Base-by-base conservation (phyloP, 1,140 invertebrate genomes). In the Panagrolaimus sp. region DNA sequence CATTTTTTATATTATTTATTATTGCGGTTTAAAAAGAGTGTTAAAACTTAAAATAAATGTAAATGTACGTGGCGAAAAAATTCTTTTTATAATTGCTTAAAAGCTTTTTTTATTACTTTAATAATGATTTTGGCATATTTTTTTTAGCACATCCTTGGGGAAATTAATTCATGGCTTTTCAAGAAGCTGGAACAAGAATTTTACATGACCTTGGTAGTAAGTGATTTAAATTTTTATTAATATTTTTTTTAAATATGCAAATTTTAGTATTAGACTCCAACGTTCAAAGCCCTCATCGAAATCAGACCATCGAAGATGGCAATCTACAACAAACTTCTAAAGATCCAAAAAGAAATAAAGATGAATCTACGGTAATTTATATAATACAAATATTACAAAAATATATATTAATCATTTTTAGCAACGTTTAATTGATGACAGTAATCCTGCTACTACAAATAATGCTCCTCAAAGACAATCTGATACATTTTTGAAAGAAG, bases 181-280 rank as follows among this genome's bases (percentile, higher is more conserved):
- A 71, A 57, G 63, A 69, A 31, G 71, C 57, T 38, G 51, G 51
- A 25, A 70, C 71, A 27, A 57, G 70, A 44, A 72, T 72, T 38
- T 62, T 72, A 42, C 45, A 62, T 45, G 31, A 65, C 68, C 61
- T 72, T 20, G 71, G 71, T 65, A 72, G 71, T 72, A 66, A 72
- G 71, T 72, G 14, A 0, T 20, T 9, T n/a, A 14, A 14, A 45
- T 23, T 45, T 11, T 44, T 1, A 48, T 66, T 1, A 46, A 9
- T 47, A 20, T 31, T 66, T 27, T 20, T 27, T 69, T 43, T 5
- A 23, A 20, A 61, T 68, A n/a, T n/a, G n/a, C n/a, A n/a, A n/a
- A n/a, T 67, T 72, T 65, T 25, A 72, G 71, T 72, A 25, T 31
- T 72, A 61, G 64, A 69, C 45, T 72, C 71, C 8, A 63, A 64